A percentile compares a stretch with the other conserved stretches of the same genome.
These are phyloP conservation scores for Triplophysa tibetana DNA, from an alignment of 2,113 vertebrate species.

Conservation along the genomic window DNA sequence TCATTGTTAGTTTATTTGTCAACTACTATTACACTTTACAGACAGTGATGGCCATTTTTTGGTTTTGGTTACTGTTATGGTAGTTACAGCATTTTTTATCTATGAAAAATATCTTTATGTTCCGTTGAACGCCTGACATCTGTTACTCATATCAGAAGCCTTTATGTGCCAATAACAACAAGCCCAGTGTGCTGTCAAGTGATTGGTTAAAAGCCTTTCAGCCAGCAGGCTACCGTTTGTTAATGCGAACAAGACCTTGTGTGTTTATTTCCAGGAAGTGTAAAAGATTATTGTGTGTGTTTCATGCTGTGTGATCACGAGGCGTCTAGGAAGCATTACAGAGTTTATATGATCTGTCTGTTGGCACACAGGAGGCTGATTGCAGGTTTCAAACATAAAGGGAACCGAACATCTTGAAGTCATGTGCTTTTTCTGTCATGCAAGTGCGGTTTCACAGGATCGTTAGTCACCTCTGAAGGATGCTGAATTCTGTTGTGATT, in stretches of 20 bases:
- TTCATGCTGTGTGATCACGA: not conserved
- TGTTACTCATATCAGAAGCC: not conserved
- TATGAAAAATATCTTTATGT: not conserved
- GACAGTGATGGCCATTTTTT: not conserved
- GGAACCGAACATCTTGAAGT: not conserved
- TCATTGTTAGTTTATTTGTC: no score
- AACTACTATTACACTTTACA: not conserved
- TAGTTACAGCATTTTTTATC: no score
- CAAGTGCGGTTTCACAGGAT: not conserved
- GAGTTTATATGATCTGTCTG: not conserved
- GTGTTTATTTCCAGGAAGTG: slow-evolving; percentile 20
- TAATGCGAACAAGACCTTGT: not conserved
- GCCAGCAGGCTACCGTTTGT: not conserved
- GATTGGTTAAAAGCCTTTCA: not conserved
- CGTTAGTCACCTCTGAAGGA: no score
- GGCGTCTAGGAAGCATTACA: slow-evolving; percentile 13
- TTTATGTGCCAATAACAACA: not conserved
- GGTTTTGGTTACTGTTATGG: no score
- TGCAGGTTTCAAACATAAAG: not conserved
- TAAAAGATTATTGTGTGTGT: not conserved
- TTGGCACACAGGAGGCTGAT: slow-evolving; percentile 14
- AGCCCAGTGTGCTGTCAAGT: not conserved
- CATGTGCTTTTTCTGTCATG: not conserved
- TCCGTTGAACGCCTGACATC: not conserved
- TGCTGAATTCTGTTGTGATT: no score